Evolutionary conservation across 23 tunicate genomes (phyloP).

Genomic region (Phallusia fumigata): DNA sequence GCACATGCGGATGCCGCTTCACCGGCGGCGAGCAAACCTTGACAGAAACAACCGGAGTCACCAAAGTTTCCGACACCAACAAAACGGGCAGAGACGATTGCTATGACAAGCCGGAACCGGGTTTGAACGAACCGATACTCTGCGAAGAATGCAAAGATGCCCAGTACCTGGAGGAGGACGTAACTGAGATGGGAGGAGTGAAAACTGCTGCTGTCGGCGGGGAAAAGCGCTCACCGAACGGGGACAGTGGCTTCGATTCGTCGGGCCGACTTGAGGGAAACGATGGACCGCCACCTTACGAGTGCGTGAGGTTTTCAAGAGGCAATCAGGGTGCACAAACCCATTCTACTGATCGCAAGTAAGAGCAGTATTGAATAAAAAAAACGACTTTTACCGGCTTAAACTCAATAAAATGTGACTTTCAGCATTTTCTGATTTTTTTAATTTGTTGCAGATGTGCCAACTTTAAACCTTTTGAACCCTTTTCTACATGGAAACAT

Average conservation of each 20-base stretch:
- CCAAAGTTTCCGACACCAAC: background rate
- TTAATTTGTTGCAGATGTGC: too few species aligned
- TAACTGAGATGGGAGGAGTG: background rate
- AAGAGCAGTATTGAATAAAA: background rate
- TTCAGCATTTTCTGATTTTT: too few species aligned
- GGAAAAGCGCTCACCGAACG: background rate
- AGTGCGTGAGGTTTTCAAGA: background rate
- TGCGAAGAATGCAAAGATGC: background rate
- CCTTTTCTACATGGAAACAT: too few species aligned
- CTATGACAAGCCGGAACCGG: background rate
- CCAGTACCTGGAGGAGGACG: background rate
- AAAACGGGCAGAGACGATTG: background rate
- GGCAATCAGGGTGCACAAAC: background rate
- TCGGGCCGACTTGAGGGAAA: background rate
- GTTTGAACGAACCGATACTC: background rate
- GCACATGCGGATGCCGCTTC: conserved; percentile 5
- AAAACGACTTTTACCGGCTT: too few species aligned
- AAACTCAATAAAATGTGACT: too few species aligned
- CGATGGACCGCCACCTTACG: conserved; percentile 1
- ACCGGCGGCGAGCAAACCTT: background rate
- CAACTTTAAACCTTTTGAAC: too few species aligned
- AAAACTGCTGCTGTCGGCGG: background rate
- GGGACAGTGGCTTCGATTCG: background rate
- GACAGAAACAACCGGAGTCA: background rate
- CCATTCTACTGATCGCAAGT: background rate